These are phyloP conservation scores for Eurosta solidaginis DNA, from an alignment of 1,140 invertebrate species.

Conservation along the genomic window DNA sequence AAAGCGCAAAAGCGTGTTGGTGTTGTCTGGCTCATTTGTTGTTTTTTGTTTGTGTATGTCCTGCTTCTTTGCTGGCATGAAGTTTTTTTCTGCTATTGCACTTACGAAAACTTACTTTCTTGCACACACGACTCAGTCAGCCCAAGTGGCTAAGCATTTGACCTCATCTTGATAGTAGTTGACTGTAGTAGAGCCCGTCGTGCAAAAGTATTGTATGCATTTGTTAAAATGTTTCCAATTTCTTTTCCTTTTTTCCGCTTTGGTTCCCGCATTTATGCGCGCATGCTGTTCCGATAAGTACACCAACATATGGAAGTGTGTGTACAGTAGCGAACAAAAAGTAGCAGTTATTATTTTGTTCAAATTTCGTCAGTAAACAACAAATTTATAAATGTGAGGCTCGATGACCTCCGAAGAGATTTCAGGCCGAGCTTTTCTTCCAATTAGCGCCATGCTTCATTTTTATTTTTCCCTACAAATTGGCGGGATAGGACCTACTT, in stretches of 20 bases:
- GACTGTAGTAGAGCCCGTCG: neutral
- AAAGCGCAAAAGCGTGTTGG: neutral
- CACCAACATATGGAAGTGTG: too few species aligned
- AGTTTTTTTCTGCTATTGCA: constrained; percentile 1
- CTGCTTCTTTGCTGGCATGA: neutral
- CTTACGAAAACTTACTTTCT: neutral
- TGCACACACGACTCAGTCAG: neutral
- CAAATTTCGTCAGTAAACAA: too few species aligned
- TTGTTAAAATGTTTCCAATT: neutral
- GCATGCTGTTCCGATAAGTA: neutral
- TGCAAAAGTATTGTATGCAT: neutral
- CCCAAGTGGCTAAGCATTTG: constrained; percentile 23
- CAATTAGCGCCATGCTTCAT: too few species aligned
- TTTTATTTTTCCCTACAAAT: too few species aligned
- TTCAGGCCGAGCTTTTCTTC: too few species aligned
- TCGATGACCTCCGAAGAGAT: too few species aligned
- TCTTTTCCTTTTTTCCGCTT: neutral
- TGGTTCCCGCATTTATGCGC: neutral
- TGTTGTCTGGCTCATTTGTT: neutral
- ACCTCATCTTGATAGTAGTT: constrained; percentile 8
- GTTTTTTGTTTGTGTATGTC: neutral
- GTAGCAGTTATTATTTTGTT: too few species aligned
- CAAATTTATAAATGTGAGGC: too few species aligned
- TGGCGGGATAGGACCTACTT: too few species aligned
- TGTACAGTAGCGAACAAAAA: too few species aligned